Evolutionary conservation across 2,888 invertebrate species (phyloP), one percentile per base, ranked within the genome.

Genomic region (Plebejus argus): DNA sequence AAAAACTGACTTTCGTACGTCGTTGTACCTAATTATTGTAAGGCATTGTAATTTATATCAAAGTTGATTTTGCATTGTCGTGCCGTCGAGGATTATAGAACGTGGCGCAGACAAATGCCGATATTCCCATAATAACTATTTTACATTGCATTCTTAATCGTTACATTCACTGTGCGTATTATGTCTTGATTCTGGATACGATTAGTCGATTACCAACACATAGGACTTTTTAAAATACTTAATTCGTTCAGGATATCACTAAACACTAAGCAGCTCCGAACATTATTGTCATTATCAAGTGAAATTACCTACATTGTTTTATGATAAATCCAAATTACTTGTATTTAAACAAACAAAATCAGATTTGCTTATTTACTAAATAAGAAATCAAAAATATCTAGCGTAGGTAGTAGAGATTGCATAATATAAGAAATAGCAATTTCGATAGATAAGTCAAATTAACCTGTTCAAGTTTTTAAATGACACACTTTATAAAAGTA

Each of bases 131-230:
- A 15, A 33, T 66, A 33, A 28, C 28, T 6, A 66, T 28, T 66
- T 66, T 66, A 66, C 15, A 28, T 61, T 33, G 66, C 66, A 66
- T 66, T 33, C 28, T 66, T 66, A 66, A 66, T 15, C 66, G 28
- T 66, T 66, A 66, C 23, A 61, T 61, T 23, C 2, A 61, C 61
- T 66, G 28, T 66, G 28, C 66, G 33, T 33, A 33, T 66, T 66
- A 61, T 23, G 28, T 7, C 66, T 66, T 66, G 66, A 7, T 66
- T 33, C 28, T 66, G 15, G 28, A 1, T 28, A 66, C 28, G 15
- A 66, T 58, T 20, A 58, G 53, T 18, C 53, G 15, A 49, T 49
- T 49, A 49, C 15, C 4, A 49, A 49, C 49, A 53, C 12, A 15
- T 18, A 53, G 45, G 0, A 45, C 45, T 45, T 45, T 45, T 12